Conservation (phyloP, 1,140 invertebrate genomes). For the Atta texana region DNA sequence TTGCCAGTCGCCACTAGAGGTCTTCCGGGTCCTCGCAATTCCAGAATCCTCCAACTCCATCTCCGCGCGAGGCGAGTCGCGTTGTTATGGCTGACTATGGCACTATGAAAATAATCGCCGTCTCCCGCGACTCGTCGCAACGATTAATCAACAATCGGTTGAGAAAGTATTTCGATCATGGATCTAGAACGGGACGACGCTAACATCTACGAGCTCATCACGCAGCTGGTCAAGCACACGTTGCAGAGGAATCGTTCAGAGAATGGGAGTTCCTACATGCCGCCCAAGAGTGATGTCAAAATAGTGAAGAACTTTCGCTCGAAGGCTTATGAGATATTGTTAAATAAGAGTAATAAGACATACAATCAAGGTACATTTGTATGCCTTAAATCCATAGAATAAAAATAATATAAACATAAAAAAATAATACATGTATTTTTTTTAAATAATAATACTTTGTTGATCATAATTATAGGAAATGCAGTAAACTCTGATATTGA, state of each 20-base stretch:
- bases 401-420: not conserved
- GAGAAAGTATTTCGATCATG: constrained; percentile 15
- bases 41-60: not conserved
- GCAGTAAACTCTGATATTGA: constrained; percentile 69
- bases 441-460: not conserved
- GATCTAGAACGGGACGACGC: constrained; percentile 61
- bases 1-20: not conserved
- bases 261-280: constrained; percentile 66
- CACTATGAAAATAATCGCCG: constrained; percentile 25
- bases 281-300: constrained; percentile 55
- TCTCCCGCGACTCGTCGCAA: constrained; percentile 38
- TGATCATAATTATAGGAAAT: constrained; percentile 56
- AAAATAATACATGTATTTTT: not conserved
- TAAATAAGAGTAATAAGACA: constrained; percentile 76
- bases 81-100: constrained; percentile 45
- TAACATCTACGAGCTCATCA: constrained; percentile 78
- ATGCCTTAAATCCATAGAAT: not conserved
- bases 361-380: constrained; percentile 3
- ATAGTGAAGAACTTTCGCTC: constrained; percentile 75
- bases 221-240: constrained; percentile 73
- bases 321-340: constrained; percentile 81
- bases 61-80: not conserved
- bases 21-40: not conserved
- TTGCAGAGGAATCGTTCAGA: constrained; percentile 59
- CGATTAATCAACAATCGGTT: constrained; percentile 7